Evolutionary conservation across 2,797 vertebrate genomes (phyloP), one percentile per base, ranked within the genome.

Genomic region (Crocidura indochinensis): DNA sequence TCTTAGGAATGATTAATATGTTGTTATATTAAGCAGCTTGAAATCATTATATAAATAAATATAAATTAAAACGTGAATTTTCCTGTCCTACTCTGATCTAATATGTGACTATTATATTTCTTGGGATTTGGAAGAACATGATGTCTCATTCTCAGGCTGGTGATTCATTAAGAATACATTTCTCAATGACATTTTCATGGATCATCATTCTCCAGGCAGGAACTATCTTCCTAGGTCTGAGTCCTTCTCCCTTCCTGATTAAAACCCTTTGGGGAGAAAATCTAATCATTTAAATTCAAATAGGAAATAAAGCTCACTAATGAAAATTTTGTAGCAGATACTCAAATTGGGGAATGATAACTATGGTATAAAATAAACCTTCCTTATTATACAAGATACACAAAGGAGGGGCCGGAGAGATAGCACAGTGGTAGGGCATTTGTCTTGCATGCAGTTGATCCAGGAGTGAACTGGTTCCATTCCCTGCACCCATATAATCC

Each of bases 81-180:
- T 19, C 88, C 72, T 88, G 20, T 2, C 27, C 68, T 71, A 31
- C 27, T 88, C 31, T 88, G 62, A 60, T 87, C 67, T 85, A 38
- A 53, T 78, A 75, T 75, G 17, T 79, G 81, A 81, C n/a, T 65
- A 74, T 38, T 88, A 38, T 31, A 64, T 81, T 91, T 93, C 75
- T 80, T 31, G 15, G 80, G 60, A 85, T 83, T 93, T 94, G 88
- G 75, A 91, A 90, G 77, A 93, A 72, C 78, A 84, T 0, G 12
- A 31, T 92, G 62, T 90, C 92, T 94, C 64, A 84, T 89, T 92
- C 60, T 92, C 68, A 69, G 78, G 72, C 75, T 92, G 75, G 53
- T 85, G 90, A 87, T 90, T 96, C 81, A 94, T 90, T 93, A 94
- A 82, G 72, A 91, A 91, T 76, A 90, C 81, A 90, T 94, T 95